Evolutionary conservation across 1,140 invertebrate species (phyloP).

Genomic region (Andrena cerasifolii): DNA sequence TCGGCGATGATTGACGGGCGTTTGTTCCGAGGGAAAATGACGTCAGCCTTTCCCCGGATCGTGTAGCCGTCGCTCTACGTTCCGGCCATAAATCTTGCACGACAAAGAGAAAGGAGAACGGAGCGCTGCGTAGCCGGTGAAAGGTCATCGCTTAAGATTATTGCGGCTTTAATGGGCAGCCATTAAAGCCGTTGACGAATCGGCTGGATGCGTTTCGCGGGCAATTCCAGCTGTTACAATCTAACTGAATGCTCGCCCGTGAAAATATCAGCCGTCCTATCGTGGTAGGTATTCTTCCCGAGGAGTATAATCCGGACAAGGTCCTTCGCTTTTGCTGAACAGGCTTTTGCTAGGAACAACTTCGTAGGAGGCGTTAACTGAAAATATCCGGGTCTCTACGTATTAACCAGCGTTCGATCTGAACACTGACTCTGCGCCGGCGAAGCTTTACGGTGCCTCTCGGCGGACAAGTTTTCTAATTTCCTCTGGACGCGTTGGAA

Average conservation of each 20-base stretch:
- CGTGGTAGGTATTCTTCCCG: too few species aligned
- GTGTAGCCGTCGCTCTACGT: conserved; percentile 39
- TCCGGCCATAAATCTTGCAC: conserved; percentile 49
- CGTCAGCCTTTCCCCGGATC: conserved; percentile 21
- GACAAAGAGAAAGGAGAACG: conserved; percentile 30
- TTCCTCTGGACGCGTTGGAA: neutral
- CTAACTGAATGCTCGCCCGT: neutral
- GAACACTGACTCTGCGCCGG: neutral
- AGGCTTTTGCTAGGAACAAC: too few species aligned
- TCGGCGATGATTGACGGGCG: neutral
- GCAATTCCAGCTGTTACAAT: neutral
- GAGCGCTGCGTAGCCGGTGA: neutral
- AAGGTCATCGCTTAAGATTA: conserved; percentile 60
- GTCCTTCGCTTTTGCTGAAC: too few species aligned
- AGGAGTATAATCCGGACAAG: too few species aligned
- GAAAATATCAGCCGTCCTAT: neutral
- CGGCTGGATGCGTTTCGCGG: neutral
- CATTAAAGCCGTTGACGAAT: conserved; percentile 32
- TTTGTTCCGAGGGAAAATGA: conserved; percentile 26
- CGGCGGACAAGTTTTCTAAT: conserved; percentile 18
- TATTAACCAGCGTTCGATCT: conserved; percentile 11
- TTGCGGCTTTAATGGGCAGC: conserved; percentile 49
- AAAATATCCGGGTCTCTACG: too few species aligned
- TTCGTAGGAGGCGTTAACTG: too few species aligned
- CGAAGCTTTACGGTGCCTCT: conserved; percentile 28